Conservation (phyloP, 2,113 vertebrate species). For the Bothrops jararaca region DNA sequence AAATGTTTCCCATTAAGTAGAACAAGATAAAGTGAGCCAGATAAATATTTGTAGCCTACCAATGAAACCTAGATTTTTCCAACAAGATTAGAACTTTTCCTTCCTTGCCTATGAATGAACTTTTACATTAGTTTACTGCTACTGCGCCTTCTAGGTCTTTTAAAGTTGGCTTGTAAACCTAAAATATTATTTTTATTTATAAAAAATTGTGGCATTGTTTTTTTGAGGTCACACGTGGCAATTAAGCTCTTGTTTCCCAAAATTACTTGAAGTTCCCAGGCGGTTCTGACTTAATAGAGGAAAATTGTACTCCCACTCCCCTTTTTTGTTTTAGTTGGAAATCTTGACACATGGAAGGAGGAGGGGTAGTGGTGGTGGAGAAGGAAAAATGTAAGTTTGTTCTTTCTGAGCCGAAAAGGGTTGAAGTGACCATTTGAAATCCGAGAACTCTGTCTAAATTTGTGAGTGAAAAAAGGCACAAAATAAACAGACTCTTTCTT, state of each 20-base stretch:
- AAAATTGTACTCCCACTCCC: background rate
- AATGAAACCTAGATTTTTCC: background rate
- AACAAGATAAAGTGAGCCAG: background rate
- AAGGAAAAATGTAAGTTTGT: background rate
- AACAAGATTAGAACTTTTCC: background rate
- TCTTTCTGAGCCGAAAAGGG: background rate
- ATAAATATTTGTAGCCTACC: background rate
- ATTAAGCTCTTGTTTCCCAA: background rate
- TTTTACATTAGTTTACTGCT: background rate
- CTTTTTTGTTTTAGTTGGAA: conserved; percentile 54
- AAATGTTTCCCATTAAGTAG: background rate
- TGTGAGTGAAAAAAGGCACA: background rate
- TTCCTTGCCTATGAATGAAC: background rate
- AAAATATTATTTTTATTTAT: background rate
- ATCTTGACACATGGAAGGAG: conserved; percentile 55
- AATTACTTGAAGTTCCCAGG: conserved; percentile 10
- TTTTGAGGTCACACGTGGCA: background rate
- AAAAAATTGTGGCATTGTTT: background rate
- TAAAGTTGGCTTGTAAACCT: background rate
- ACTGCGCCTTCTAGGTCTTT: background rate
- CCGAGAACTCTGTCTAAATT: conserved; percentile 8
- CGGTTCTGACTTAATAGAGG: background rate
- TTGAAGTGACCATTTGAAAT: background rate
- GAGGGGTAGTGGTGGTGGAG: background rate
- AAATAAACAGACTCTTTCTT: conserved; percentile 2